Percentiles rank a stretch among this genome's conserved stretches.
These are phyloP conservation scores for Xestoiulus laeticollis DNA, from an alignment of 2,888 invertebrate genomes.

Conservation along the genomic window DNA sequence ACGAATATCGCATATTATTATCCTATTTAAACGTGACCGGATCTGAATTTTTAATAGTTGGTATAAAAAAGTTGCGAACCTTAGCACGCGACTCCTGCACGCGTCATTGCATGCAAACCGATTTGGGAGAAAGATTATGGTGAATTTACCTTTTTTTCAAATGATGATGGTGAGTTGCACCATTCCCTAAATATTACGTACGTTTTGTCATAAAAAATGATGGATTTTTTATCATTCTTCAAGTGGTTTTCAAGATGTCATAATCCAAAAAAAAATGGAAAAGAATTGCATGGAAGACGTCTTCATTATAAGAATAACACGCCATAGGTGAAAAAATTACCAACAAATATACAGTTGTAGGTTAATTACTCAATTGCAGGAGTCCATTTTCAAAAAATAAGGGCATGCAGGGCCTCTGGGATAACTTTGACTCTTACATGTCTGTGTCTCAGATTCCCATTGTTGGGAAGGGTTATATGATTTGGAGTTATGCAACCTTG, in stretches of 20 bases:
- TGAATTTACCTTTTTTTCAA: neutral
- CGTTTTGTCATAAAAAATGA: too few species aligned
- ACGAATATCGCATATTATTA: constrained; percentile 37
- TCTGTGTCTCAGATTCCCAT: neutral
- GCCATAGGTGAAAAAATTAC: too few species aligned
- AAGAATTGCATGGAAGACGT: too few species aligned
- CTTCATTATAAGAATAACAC: too few species aligned
- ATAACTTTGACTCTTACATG: neutral
- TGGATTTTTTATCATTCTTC: neutral
- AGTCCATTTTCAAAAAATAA: too few species aligned
- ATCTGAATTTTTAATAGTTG: constrained; percentile 8
- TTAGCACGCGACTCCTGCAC: constrained; percentile 20
- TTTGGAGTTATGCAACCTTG: neutral
- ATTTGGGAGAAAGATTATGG: neutral
- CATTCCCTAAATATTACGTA: neutral
- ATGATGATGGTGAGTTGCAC: neutral
- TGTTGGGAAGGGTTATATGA: neutral
- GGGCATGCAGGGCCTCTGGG: too few species aligned
- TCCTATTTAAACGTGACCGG: constrained; percentile 34
- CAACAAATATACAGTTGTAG: too few species aligned
- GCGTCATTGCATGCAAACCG: neutral
- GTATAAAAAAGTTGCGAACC: neutral
- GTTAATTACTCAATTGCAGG: too few species aligned
- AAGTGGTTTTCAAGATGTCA: too few species aligned
- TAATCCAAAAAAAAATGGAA: too few species aligned